These are phyloP conservation scores for Budorcas taxicolor DNA, from an alignment of 2,113 vertebrate genomes.

Conservation along the genomic window DNA sequence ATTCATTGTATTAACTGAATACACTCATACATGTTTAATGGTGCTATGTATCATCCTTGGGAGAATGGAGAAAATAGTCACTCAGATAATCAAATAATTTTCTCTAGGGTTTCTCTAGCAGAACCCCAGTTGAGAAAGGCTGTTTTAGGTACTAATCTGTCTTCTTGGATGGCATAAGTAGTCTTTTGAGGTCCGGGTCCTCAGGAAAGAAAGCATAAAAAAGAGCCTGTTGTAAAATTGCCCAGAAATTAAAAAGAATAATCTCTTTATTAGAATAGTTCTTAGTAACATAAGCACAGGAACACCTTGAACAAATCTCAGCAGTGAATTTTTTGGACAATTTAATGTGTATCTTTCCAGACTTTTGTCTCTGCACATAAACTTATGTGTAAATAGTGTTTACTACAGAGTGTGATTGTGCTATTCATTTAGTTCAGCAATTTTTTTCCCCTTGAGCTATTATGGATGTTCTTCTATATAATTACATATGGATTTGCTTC, in stretches of 20 bases:
- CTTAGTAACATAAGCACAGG: neutral
- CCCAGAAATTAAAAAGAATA: neutral
- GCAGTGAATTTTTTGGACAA: neutral
- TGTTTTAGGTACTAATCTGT: neutral
- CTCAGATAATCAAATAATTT: conserved; percentile 30
- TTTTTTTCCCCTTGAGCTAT: neutral
- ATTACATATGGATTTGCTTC: neutral
- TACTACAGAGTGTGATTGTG: neutral
- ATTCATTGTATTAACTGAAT: conserved; percentile 1
- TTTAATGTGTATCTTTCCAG: neutral
- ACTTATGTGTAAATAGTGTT: neutral
- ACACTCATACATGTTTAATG: neutral
- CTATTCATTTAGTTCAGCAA: neutral
- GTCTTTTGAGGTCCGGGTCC: neutral
- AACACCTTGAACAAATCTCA: neutral
- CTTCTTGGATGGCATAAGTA: neutral
- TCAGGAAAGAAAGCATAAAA: neutral
- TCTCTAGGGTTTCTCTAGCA: neutral
- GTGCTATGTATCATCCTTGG: neutral
- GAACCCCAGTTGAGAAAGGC: neutral
- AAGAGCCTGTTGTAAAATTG: neutral
- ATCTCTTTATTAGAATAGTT: conserved; percentile 18
- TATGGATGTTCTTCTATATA: neutral
- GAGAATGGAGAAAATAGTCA: neutral
- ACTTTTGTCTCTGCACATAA: neutral